phyloP scores from a whole-genome alignment of 30 jellyfish, hydroid and myxozoan genomes.

The Rhopilema esculentum region DNA sequence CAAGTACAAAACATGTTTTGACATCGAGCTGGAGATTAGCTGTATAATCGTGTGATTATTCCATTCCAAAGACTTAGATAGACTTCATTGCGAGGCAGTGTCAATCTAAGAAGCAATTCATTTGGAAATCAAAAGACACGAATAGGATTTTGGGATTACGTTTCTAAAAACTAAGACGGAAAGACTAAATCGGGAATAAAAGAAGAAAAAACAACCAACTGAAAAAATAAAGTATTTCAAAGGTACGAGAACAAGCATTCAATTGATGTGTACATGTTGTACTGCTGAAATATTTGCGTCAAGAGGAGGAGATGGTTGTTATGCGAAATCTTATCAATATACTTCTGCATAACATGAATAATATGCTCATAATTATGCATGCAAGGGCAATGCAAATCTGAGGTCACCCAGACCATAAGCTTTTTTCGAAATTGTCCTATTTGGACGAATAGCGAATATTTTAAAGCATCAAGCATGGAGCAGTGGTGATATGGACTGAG shows the following conservation, averaged over 20 bases:
- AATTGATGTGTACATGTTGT: neutral
- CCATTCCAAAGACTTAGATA: constrained; percentile 6
- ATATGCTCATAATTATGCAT: no score
- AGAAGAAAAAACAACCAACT: constrained; percentile 34
- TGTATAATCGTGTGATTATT: constrained; percentile 27
- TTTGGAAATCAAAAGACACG: constrained; percentile 13
- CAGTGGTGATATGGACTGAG: no score
- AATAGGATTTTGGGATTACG: constrained; percentile 61
- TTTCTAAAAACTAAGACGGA: constrained; percentile 63
- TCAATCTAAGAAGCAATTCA: constrained; percentile 5
- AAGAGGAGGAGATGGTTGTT: neutral
- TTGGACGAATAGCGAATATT: neutral
- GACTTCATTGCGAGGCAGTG: constrained; percentile 29
- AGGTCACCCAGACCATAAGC: no score
- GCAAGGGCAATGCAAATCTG: no score
- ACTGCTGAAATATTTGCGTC: no score
- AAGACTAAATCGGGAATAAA: constrained; percentile 56
- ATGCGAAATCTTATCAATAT: neutral
- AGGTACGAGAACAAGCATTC: neutral
- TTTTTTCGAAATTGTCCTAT: neutral
- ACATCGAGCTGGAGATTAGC: constrained; percentile 15
- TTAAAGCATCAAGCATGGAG: no score
- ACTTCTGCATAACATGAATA: no score
- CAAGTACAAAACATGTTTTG: constrained; percentile 69
- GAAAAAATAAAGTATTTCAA: neutral